These are phyloP conservation scores for Anodontia alba DNA, from an alignment of 2,888 invertebrate genomes.

Conservation along the genomic window DNA sequence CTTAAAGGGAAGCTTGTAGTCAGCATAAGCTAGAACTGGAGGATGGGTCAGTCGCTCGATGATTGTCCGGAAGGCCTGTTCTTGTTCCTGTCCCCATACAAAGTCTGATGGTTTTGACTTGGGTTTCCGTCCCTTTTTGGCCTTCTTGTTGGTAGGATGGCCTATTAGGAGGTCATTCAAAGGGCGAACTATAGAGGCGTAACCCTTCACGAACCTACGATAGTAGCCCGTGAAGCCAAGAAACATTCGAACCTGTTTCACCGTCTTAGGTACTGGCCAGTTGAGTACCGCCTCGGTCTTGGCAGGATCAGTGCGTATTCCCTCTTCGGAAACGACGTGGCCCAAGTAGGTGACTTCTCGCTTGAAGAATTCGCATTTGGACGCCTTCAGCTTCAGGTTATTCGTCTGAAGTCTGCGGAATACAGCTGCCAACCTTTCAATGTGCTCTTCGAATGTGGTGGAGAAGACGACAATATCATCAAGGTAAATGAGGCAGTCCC, in stretches of 20 bases:
- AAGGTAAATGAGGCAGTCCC: slow-evolving; percentile 18
- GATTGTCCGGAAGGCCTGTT: neutral
- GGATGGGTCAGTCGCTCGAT: neutral
- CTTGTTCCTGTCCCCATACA: neutral
- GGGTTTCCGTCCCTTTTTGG: neutral
- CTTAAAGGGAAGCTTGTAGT: slow-evolving; percentile 1
- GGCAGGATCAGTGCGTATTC: slow-evolving; percentile 2
- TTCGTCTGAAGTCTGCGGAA: neutral
- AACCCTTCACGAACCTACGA: no score
- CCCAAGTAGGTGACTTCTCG: slow-evolving; percentile 12
- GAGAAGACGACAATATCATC: no score
- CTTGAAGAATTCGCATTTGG: slow-evolving; percentile 19
- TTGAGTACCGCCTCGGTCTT: slow-evolving; percentile 11
- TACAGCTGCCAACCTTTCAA: slow-evolving; percentile 11
- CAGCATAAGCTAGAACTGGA: slow-evolving; percentile 9
- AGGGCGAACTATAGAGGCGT: neutral
- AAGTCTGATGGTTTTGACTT: neutral
- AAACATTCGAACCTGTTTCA: slow-evolving; percentile 20
- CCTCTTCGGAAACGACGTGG: slow-evolving; percentile 5
- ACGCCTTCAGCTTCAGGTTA: slow-evolving; percentile 24
- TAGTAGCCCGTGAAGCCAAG: slow-evolving; percentile 24
- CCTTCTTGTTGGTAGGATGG: slow-evolving; percentile 7
- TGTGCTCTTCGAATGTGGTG: neutral
- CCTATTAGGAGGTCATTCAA: neutral
- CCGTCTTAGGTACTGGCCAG: slow-evolving; percentile 19